phyloP scores from a whole-genome alignment of 2,797 vertebrate genomes.

The Eutrigla gurnardus region DNA sequence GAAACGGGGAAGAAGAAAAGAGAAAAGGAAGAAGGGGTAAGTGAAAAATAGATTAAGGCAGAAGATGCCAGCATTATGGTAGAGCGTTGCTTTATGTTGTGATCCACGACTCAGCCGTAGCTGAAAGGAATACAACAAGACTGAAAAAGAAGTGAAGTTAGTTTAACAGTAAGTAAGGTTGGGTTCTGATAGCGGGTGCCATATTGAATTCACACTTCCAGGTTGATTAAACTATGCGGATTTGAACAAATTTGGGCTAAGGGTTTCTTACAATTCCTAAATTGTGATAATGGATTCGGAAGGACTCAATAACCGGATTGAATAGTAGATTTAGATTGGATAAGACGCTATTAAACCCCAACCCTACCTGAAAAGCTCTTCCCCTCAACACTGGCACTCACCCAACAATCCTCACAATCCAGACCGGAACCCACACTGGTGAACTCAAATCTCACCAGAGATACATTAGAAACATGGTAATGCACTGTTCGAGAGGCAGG shows the following conservation, averaged over 20 bases:
- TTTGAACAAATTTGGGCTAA: neutral
- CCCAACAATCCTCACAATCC: neutral
- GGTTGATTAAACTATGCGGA: conserved; percentile 1
- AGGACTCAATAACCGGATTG: neutral
- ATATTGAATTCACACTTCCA: conserved; percentile 15
- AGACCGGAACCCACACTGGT: neutral
- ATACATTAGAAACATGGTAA: conserved; percentile 4
- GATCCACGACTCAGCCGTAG: conserved; percentile 56
- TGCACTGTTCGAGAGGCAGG: neutral
- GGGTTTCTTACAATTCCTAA: neutral
- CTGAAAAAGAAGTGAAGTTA: conserved; percentile 72
- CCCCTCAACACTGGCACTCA: neutral
- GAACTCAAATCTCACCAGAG: neutral
- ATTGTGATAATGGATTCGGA: neutral
- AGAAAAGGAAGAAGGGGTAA: conserved; percentile 50
- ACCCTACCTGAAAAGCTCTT: conserved; percentile 6
- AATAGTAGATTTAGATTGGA: neutral
- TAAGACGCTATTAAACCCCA: conserved; percentile 16
- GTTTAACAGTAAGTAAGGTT: conserved; percentile 26
- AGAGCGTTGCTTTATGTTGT: conserved; percentile 28
- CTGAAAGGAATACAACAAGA: conserved; percentile 49
- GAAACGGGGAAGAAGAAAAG: conserved; percentile 38
- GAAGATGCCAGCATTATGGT: conserved; percentile 22
- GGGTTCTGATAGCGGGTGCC: conserved; percentile 4
- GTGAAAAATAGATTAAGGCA: conserved; percentile 52